Evolutionary conservation across 1,140 invertebrate species (phyloP).

Genomic region (Drosophila azteca): DNA sequence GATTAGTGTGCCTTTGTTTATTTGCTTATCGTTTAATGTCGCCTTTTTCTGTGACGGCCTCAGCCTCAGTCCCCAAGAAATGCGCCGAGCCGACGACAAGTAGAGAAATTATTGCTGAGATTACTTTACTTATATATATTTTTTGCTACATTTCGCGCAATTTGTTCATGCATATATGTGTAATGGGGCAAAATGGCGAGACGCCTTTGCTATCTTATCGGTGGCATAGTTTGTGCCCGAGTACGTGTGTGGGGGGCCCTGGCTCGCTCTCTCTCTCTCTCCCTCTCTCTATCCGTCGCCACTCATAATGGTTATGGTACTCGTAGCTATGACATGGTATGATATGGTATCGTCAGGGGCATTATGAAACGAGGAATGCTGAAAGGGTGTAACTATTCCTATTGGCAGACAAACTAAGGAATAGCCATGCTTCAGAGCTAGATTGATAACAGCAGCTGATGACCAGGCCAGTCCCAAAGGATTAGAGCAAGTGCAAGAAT

Average conservation of each 20-base stretch:
- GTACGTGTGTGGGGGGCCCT: constrained; percentile 11
- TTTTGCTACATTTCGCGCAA: constrained; percentile 31
- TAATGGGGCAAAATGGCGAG: constrained; percentile 46
- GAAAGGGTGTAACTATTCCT: neutral
- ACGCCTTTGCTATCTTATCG: constrained; percentile 53
- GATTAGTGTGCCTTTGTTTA: constrained; percentile 44
- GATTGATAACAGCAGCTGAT: constrained; percentile 20
- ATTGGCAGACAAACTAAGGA: no score
- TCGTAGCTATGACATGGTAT: constrained; percentile 28
- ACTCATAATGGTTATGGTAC: constrained; percentile 20
- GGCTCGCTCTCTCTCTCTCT: neutral
- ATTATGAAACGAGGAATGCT: constrained; percentile 45
- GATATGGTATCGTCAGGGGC: constrained; percentile 28
- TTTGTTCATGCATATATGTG: constrained; percentile 9
- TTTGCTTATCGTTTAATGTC: constrained; percentile 42
- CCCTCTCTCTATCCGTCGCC: constrained; percentile 2
- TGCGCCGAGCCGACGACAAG: constrained; percentile 17
- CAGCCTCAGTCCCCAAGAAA: constrained; percentile 22
- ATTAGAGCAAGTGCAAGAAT: neutral
- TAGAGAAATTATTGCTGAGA: constrained; percentile 27
- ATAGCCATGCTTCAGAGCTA: no score
- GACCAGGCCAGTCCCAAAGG: no score
- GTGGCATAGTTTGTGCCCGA: constrained; percentile 34
- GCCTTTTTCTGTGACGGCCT: constrained; percentile 9
- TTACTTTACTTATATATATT: constrained; percentile 23